phyloP scores from a whole-genome alignment of 2,888 invertebrate species.

The Oegoconia quadripuncta region DNA sequence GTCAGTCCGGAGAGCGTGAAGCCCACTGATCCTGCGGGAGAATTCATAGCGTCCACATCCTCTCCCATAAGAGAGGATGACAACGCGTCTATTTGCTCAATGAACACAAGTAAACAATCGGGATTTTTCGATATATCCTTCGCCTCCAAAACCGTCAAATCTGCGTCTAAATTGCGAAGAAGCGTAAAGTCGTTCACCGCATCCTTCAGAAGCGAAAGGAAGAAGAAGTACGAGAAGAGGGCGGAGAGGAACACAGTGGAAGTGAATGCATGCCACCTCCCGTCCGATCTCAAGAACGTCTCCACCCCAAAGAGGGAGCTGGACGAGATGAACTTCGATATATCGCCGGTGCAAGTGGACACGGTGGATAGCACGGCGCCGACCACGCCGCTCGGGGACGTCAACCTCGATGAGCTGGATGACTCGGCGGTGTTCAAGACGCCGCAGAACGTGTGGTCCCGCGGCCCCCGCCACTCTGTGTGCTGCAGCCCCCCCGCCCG shows the following conservation, averaged over 20 bases:
- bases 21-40: constrained; percentile 68
- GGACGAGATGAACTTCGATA: constrained; percentile 61
- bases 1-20: constrained; percentile 63
- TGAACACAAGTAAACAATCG: constrained; percentile 72
- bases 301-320: constrained; percentile 60
- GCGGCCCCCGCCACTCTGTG: constrained; percentile 59
- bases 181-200: constrained; percentile 76
- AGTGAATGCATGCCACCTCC: constrained; percentile 58
- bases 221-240: constrained; percentile 72
- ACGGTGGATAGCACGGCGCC: constrained; percentile 64
- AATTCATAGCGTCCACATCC: constrained; percentile 65
- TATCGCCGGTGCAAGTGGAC: constrained; percentile 70
- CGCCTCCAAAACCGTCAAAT: constrained; percentile 69
- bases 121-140: constrained; percentile 74
- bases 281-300: constrained; percentile 49
- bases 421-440: constrained; percentile 66
- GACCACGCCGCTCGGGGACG: constrained; percentile 41
- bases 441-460: constrained; percentile 60
- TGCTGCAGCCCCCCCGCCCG: constrained; percentile 40
- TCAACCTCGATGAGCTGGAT: constrained; percentile 54
- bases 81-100: constrained; percentile 65
- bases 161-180: constrained; percentile 67
- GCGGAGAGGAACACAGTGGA: constrained; percentile 63
- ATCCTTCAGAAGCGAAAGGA: constrained; percentile 72
- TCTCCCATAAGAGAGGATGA: constrained; percentile 72